Conservation (phyloP, 2,113 vertebrate genomes). For the Rafetus swinhoei region DNA sequence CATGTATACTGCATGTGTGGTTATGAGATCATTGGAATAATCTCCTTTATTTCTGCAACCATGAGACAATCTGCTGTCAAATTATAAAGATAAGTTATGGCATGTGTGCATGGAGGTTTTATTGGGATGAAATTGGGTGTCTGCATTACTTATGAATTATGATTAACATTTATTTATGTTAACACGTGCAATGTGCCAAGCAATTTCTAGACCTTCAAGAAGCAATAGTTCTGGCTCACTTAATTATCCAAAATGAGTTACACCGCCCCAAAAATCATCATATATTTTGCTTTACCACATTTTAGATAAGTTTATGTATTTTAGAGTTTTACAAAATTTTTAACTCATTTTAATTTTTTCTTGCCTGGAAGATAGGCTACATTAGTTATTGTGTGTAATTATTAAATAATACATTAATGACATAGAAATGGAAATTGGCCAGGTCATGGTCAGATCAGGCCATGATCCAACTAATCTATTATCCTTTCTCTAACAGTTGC, state of each 20-base stretch:
- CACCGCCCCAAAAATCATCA: neutral
- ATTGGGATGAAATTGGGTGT: neutral
- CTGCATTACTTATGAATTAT: neutral
- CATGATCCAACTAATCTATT: neutral
- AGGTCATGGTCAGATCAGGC: neutral
- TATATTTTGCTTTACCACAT: neutral
- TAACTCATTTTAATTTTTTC: neutral
- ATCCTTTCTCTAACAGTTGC: neutral
- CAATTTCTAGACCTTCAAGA: slow-evolving; percentile 44
- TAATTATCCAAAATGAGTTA: slow-evolving; percentile 47
- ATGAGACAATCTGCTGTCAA: neutral
- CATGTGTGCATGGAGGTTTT: neutral
- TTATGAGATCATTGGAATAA: neutral
- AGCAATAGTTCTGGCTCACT: slow-evolving; percentile 64
- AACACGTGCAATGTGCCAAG: neutral
- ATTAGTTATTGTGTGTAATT: neutral
- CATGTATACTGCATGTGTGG: neutral
- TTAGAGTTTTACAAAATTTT: neutral
- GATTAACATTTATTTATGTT: slow-evolving; percentile 64
- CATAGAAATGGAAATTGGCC: neutral
- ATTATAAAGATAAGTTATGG: accelerated
- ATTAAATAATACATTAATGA: neutral
- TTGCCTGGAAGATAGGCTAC: neutral
- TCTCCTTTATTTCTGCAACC: neutral
- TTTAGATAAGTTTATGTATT: neutral